phyloP scores from a whole-genome alignment of 2,888 invertebrate species.

The Nymphalis c-album region DNA sequence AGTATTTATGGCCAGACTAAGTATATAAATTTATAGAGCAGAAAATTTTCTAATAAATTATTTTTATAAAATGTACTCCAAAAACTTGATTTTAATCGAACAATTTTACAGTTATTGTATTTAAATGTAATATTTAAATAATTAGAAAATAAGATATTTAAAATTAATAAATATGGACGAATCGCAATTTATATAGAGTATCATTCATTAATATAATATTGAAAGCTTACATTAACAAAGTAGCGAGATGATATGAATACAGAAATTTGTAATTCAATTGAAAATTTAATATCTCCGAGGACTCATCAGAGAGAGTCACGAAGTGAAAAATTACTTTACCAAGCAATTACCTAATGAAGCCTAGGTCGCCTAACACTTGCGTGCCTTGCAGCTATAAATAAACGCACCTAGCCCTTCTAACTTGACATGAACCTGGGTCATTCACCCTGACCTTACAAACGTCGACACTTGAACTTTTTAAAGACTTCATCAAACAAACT shows the following conservation, averaged over 20 bases:
- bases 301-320: conserved; percentile 34
- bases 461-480: conserved; percentile 59
- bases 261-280: conserved; percentile 15
- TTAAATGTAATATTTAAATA: too few relatives aligned
- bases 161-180: too few relatives aligned
- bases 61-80: too few relatives aligned
- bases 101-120: too few relatives aligned
- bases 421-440: conserved; percentile 48
- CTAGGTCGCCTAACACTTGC: conserved; percentile 50
- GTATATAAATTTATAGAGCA: too few relatives aligned
- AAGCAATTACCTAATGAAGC: conserved; percentile 46
- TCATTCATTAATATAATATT: neutral
- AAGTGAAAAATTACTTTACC: conserved; percentile 40
- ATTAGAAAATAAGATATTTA: too few relatives aligned
- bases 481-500: conserved; percentile 57
- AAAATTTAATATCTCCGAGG: conserved; percentile 25
- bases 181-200: neutral
- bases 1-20: too few relatives aligned
- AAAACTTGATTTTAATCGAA: too few relatives aligned
- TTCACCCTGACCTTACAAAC: conserved; percentile 71
- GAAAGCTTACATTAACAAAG: conserved; percentile 1
- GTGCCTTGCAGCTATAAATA: conserved; percentile 54
- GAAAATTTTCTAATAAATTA: too few relatives aligned
- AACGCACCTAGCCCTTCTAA: conserved; percentile 47
- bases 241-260: conserved; percentile 11